These are phyloP conservation scores for Cervus canadensis DNA, from an alignment of 2,113 vertebrate genomes.

Conservation along the genomic window DNA sequence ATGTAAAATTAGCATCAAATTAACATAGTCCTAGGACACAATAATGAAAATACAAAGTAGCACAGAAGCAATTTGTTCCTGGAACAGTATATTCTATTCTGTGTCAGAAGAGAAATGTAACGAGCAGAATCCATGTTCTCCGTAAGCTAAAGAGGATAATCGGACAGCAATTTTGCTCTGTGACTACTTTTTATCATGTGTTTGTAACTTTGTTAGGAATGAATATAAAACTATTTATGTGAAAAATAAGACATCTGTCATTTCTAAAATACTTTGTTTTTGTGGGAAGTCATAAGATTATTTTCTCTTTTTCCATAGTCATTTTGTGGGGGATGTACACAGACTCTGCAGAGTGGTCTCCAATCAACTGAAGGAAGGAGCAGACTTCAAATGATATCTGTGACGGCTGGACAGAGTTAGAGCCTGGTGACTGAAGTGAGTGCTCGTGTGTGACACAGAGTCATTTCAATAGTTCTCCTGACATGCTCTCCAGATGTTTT, in stretches of 20 bases:
- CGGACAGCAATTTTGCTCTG: not conserved
- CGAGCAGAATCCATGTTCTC: not conserved
- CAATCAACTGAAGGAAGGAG: not conserved
- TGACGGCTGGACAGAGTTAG: not conserved
- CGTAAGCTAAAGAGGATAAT: not conserved
- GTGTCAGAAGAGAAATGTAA: not conserved
- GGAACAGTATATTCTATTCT: not conserved
- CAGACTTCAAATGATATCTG: not conserved
- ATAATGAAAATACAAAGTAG: not conserved
- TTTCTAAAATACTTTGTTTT: conserved; percentile 35
- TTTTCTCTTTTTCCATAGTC: not conserved
- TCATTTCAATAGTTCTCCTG: not conserved
- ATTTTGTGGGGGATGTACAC: not conserved
- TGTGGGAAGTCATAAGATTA: not conserved
- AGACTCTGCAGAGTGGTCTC: not conserved
- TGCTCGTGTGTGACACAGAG: not conserved
- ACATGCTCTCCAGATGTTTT: conserved; percentile 37
- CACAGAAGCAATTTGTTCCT: not conserved
- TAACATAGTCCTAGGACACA: not conserved
- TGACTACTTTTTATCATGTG: not conserved
- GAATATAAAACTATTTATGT: not conserved
- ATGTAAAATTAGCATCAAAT: not conserved
- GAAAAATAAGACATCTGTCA: not conserved
- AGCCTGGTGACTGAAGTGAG: not conserved
- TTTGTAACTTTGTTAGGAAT: conserved; percentile 31